A percentile compares a stretch with the other conserved stretches of the same genome.
These are phyloP conservation scores for Arenaria interpres DNA, from an alignment of 2,113 vertebrate genomes.

Conservation along the genomic window DNA sequence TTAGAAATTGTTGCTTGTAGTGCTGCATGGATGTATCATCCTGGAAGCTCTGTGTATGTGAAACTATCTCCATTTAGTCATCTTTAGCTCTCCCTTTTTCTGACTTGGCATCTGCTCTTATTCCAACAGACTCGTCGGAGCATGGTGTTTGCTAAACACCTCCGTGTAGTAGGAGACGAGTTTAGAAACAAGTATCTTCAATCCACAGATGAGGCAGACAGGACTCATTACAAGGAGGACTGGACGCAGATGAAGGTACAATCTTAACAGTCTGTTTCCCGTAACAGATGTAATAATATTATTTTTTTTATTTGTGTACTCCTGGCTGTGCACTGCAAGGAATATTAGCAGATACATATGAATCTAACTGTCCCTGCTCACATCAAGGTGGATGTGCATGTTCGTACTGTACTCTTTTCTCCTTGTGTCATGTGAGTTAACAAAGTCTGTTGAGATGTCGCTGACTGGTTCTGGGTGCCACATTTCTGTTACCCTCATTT, in stretches of 20 bases:
- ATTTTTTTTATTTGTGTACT: background rate
- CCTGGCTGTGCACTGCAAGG: background rate
- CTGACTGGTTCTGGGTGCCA: background rate
- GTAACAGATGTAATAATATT: background rate
- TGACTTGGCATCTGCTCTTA: background rate
- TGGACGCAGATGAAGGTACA: constrained; percentile 92
- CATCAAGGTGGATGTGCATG: rapidly evolving
- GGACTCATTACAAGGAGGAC: constrained; percentile 84
- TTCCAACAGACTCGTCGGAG: constrained; percentile 87
- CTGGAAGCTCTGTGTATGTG: background rate
- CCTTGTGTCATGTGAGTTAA: background rate
- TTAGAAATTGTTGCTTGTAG: background rate
- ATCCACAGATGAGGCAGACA: constrained; percentile 84
- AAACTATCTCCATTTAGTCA: background rate
- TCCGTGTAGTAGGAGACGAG: constrained; percentile 85
- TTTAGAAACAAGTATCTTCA: constrained; percentile 86
- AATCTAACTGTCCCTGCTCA: background rate
- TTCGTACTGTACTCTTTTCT: background rate
- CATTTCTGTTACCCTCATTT: background rate
- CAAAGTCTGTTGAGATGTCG: background rate
- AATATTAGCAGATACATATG: background rate
- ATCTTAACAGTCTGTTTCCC: background rate
- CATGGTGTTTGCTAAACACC: constrained; percentile 94
- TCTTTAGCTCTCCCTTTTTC: background rate
- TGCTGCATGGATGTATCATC: background rate